Conservation (phyloP, 2,888 invertebrate genomes). For the Nomada fucata region DNA sequence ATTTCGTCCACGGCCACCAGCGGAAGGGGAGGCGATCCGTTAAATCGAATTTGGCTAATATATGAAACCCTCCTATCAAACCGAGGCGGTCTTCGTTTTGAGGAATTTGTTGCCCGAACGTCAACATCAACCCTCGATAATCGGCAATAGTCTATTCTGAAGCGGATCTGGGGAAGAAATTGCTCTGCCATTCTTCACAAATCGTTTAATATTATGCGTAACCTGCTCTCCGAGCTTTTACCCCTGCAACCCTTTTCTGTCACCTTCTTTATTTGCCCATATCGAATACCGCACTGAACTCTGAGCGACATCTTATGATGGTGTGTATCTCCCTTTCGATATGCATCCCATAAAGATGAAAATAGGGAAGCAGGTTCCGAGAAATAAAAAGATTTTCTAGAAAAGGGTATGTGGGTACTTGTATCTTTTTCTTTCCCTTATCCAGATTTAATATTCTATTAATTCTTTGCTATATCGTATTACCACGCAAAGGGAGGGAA, state of each 20-base stretch:
- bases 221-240: not conserved
- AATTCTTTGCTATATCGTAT: too few species aligned
- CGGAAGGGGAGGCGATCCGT: slow-evolving; percentile 74
- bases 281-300: not conserved
- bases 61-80: slow-evolving; percentile 42
- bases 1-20: slow-evolving; percentile 67
- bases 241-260: too few species aligned
- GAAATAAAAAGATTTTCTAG: not conserved
- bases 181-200: slow-evolving; percentile 29
- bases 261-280: not conserved
- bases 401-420: not conserved
- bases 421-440: not conserved
- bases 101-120: slow-evolving; percentile 43
- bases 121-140: slow-evolving; percentile 40
- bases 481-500: too few species aligned
- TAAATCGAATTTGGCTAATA: slow-evolving; percentile 75
- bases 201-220: slow-evolving; percentile 41
- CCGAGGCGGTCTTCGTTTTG: slow-evolving; percentile 30
- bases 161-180: slow-evolving; percentile 16
- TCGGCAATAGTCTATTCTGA: slow-evolving; percentile 28
- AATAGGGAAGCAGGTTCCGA: not conserved
- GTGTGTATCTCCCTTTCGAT: not conserved
- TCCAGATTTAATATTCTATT: not conserved
- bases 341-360: not conserved
- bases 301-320: not conserved